A percentile compares a stretch with the other conserved stretches of the same genome.
Conservation (phyloP, 1,140 invertebrate species). For the Holotrichia oblita region DNA sequence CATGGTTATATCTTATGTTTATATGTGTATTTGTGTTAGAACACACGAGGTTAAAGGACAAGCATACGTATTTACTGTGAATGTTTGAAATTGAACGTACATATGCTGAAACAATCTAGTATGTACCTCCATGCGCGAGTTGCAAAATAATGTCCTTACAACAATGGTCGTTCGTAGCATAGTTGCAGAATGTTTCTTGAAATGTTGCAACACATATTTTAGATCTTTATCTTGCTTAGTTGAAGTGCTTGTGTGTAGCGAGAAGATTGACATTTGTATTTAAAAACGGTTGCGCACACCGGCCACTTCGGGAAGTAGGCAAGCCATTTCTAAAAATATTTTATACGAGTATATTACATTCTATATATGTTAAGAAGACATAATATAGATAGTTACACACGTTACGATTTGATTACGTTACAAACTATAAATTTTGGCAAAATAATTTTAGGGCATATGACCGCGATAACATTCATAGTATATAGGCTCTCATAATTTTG, state of each 20-base stretch:
- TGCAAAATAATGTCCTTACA: conserved; percentile 32
- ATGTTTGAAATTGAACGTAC: conserved; percentile 27
- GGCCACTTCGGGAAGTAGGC: conserved; percentile 10
- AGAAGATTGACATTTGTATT: conserved; percentile 35
- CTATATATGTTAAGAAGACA: background rate
- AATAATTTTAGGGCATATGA: too few relatives aligned
- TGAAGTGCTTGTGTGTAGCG: conserved; percentile 6
- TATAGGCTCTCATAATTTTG: too few relatives aligned
- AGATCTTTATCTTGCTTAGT: conserved; percentile 25
- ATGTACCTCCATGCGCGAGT: conserved; percentile 19
- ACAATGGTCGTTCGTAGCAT: conserved; percentile 32
- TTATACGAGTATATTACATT: conserved; percentile 13
- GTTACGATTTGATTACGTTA: background rate
- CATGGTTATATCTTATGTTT: background rate
- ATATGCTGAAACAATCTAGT: conserved; percentile 24
- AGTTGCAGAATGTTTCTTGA: conserved; percentile 35
- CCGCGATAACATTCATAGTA: too few relatives aligned
- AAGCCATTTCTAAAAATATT: conserved; percentile 16
- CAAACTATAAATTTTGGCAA: too few relatives aligned
- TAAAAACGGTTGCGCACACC: conserved; percentile 15
- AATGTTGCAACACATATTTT: conserved; percentile 32
- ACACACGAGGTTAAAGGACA: conserved; percentile 31
- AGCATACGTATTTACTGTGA: conserved; percentile 23
- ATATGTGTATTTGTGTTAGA: background rate
- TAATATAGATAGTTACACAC: background rate